Evolutionary conservation across 2,113 vertebrate genomes (phyloP).

Genomic region (Tachysurus vachellii): DNA sequence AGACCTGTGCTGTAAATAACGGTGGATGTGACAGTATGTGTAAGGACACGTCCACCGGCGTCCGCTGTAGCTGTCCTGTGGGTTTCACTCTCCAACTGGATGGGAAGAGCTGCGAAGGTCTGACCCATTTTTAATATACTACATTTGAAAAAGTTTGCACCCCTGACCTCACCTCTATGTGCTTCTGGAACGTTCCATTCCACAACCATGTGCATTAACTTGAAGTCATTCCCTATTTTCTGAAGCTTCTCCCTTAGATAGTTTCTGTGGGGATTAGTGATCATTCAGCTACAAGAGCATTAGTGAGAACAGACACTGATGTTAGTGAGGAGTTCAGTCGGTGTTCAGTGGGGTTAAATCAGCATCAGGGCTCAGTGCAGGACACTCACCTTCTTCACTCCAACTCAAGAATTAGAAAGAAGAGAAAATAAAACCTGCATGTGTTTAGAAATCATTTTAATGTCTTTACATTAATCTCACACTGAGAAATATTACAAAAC

Average conservation of each 20-base stretch:
- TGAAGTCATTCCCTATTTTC: neutral
- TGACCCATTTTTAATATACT: neutral
- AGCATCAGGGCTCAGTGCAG: neutral
- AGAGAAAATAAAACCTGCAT: neutral
- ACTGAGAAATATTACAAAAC: neutral
- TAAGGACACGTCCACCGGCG: slow-evolving; percentile 95
- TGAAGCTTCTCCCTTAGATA: neutral
- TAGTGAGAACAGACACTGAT: neutral
- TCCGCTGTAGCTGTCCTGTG: slow-evolving; percentile 93
- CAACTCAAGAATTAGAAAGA: neutral
- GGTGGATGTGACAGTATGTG: slow-evolving; percentile 97
- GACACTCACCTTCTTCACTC: neutral
- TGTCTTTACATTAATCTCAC: neutral
- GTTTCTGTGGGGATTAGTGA: neutral
- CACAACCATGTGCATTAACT: neutral
- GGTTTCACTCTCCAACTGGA: slow-evolving; percentile 94
- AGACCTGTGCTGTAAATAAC: slow-evolving; percentile 95
- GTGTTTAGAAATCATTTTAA: neutral
- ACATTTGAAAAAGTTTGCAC: neutral
- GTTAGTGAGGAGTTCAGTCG: too few species aligned
- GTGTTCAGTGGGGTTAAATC: neutral
- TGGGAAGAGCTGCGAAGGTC: slow-evolving; percentile 96
- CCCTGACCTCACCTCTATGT: too few species aligned
- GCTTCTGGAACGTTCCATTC: neutral
- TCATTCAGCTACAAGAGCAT: neutral